phyloP scores from a whole-genome alignment of 2,888 invertebrate genomes.

The Chelonus formosanus region DNA sequence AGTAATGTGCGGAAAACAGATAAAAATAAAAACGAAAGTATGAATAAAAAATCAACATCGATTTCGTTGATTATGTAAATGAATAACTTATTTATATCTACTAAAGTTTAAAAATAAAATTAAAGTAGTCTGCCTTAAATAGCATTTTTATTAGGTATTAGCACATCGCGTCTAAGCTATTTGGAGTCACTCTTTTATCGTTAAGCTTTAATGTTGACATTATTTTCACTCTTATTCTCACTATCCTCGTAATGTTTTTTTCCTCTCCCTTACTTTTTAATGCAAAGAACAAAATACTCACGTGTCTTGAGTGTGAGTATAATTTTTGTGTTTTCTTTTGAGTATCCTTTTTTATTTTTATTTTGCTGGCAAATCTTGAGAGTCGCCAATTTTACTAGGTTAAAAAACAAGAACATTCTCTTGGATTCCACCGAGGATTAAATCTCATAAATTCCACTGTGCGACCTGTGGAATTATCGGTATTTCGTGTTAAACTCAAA shows the following conservation, averaged over 20 bases:
- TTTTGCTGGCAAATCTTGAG: conserved; percentile 20
- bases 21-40: too few species aligned
- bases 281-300: conserved; percentile 16
- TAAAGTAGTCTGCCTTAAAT: conserved; percentile 21
- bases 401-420: conserved; percentile 9
- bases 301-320: background rate
- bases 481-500: conserved; percentile 33
- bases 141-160: conserved; percentile 39
- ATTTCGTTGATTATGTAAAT: background rate
- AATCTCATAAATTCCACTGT: conserved; percentile 53
- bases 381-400: conserved; percentile 9
- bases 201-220: conserved; percentile 28
- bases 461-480: conserved; percentile 50
- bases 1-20: too few species aligned
- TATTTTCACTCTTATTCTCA: conserved; percentile 32
- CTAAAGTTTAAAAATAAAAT: conserved; percentile 6
- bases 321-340: conserved; percentile 1
- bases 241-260: conserved; percentile 22
- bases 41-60: background rate
- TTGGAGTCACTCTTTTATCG: conserved; percentile 41
- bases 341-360: conserved; percentile 2
- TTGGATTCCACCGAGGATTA: conserved; percentile 52
- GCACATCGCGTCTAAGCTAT: conserved; percentile 37
- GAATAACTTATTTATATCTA: background rate
- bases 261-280: conserved; percentile 12